Conservation (phyloP, 2,797 vertebrate species). For the Coreius guichenoti region DNA sequence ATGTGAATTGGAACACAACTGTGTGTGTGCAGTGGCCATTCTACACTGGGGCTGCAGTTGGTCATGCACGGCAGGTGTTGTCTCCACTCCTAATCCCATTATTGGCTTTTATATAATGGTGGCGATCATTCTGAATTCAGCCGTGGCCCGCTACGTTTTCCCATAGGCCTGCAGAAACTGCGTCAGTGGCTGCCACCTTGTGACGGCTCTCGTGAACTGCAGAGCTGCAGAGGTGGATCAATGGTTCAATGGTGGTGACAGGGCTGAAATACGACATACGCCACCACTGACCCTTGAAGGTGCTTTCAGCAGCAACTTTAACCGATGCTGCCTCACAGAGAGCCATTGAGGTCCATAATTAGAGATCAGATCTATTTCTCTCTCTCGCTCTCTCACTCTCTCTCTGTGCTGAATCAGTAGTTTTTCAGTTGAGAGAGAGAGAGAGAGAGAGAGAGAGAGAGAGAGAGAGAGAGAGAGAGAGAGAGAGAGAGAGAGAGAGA, state of each 20-base stretch:
- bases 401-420: slow-evolving; percentile 57
- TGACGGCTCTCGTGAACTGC: slow-evolving; percentile 60
- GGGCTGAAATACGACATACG: slow-evolving; percentile 22
- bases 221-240: slow-evolving; percentile 33
- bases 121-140: slow-evolving; percentile 73
- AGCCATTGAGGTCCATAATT: slow-evolving; percentile 59
- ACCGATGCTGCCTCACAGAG: slow-evolving; percentile 50
- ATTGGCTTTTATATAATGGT: slow-evolving; percentile 83
- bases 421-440: slow-evolving; percentile 19
- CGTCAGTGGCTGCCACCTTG: slow-evolving; percentile 78
- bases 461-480: slow-evolving; percentile 43
- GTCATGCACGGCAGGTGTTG: slow-evolving; percentile 60
- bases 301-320: slow-evolving; percentile 41
- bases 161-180: slow-evolving; percentile 47
- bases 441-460: slow-evolving; percentile 34
- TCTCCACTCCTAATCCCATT: slow-evolving; percentile 75
- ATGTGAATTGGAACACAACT: slow-evolving; percentile 33
- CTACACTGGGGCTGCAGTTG: slow-evolving; percentile 9
- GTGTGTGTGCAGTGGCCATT: slow-evolving; percentile 65
- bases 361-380: slow-evolving; percentile 57
- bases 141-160: slow-evolving; percentile 66
- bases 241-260: slow-evolving; percentile 40
- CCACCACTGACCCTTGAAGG: slow-evolving; percentile 42
- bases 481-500: slow-evolving; percentile 24
- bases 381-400: slow-evolving; percentile 42